Conservation (phyloP, 37 sponge, comb jelly and placozoan species). For the Spongia lamella region DNA sequence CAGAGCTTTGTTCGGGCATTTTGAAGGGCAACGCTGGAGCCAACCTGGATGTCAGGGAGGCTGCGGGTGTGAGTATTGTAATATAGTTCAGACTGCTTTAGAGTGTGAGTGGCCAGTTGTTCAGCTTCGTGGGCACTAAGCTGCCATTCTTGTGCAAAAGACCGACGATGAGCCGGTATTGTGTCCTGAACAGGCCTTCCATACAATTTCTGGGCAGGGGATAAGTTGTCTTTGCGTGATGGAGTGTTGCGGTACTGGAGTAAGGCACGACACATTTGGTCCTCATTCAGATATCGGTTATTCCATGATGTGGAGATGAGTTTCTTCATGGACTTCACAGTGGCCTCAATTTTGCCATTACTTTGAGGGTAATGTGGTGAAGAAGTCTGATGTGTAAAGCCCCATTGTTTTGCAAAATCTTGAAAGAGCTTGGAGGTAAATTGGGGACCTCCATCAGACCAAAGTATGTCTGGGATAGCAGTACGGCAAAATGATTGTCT, state of each 20-base stretch:
- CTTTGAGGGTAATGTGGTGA: too few relatives aligned
- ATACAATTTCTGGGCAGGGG: not conserved
- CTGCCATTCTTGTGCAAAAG: not conserved
- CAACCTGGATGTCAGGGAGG: not conserved
- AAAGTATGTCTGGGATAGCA: too few relatives aligned
- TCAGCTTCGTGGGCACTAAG: not conserved
- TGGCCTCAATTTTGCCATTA: too few relatives aligned
- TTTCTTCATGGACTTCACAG: too few relatives aligned
- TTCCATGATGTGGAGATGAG: not conserved
- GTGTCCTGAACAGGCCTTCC: not conserved
- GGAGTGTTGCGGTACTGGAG: constrained; percentile 30
- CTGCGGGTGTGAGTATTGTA: not conserved
- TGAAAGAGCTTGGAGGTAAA: too few relatives aligned
- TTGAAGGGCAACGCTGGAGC: not conserved
- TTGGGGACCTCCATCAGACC: too few relatives aligned
- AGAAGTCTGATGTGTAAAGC: too few relatives aligned
- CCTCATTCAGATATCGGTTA: not conserved
- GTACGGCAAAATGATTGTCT: too few relatives aligned
- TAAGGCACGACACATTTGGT: constrained; percentile 6
- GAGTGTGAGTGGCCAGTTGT: not conserved
- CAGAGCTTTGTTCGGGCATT: not conserved
- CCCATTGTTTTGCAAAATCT: too few relatives aligned
- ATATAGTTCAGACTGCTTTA: too few relatives aligned
- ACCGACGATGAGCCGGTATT: not conserved
- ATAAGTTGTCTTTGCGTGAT: too few relatives aligned